A percentile compares a stretch with the other conserved stretches of the same genome.
phyloP scores from a whole-genome alignment of 2,113 vertebrate species.

The Oryzias curvinotus region DNA sequence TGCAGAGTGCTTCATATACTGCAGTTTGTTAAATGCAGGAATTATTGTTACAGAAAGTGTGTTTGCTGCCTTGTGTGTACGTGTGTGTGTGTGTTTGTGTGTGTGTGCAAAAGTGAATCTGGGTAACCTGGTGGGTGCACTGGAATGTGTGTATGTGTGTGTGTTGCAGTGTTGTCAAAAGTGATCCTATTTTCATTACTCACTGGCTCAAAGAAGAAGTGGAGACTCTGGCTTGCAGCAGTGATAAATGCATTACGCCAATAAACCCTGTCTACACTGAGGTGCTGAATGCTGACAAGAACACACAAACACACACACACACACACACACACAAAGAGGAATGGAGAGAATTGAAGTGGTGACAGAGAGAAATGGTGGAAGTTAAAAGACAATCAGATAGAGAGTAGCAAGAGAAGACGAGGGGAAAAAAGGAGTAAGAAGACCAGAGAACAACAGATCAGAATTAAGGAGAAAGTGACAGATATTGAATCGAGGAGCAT shows the following conservation, averaged over 20 bases:
- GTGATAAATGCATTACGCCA: conserved; percentile 79
- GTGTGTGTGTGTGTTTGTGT: conserved; percentile 23
- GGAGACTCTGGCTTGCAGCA: conserved; percentile 68
- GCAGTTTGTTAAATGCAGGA: conserved; percentile 27
- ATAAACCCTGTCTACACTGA: conserved; percentile 71
- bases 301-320: conserved; percentile 29
- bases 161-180: conserved; percentile 75
- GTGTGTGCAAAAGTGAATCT: conserved; percentile 25
- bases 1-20: not conserved
- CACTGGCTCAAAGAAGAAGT: conserved; percentile 77
- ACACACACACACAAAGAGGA: conserved; percentile 23
- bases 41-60: conserved; percentile 30
- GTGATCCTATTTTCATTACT: conserved; percentile 81
- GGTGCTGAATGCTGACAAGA: conserved; percentile 70
- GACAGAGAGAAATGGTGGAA: conserved; percentile 56
- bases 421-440: conserved; percentile 55
- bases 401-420: conserved; percentile 71
- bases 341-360: conserved; percentile 32
- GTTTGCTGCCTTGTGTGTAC: conserved; percentile 1
- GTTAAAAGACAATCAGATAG: conserved; percentile 70
- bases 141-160: conserved; percentile 19
- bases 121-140: conserved; percentile 34
- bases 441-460: conserved; percentile 40
- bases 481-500: conserved; percentile 42
- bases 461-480: conserved; percentile 61